Conservation (phyloP, 2,888 invertebrate genomes). For the Aethes cnicana region DNA sequence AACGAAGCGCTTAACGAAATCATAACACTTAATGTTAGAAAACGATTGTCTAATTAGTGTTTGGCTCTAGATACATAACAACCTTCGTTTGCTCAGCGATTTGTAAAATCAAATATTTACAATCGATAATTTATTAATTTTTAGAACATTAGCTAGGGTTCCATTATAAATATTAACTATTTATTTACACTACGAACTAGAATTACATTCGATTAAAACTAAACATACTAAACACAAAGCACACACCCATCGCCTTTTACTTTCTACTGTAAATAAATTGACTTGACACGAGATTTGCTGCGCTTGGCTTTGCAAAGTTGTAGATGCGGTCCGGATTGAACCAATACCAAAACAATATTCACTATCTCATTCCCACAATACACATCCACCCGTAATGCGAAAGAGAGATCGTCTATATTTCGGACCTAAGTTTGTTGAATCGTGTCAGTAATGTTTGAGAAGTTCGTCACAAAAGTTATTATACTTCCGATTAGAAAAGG, state of each 20-base stretch:
- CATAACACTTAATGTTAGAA: conserved; percentile 32
- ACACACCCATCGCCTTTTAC: conserved; percentile 74
- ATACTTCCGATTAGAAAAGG: conserved; percentile 1
- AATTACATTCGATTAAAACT: conserved; percentile 45
- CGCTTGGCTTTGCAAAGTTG: conserved; percentile 12
- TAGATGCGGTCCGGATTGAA: not conserved
- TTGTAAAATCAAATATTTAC: conserved; percentile 35
- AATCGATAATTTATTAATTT: conserved; percentile 25
- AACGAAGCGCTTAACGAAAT: conserved; percentile 25
- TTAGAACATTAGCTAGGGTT: conserved; percentile 18
- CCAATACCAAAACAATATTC: not conserved
- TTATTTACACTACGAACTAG: conserved; percentile 32
- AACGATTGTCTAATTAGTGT: conserved; percentile 26
- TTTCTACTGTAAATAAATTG: conserved; percentile 67
- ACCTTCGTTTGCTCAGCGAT: conserved; percentile 31
- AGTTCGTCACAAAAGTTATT: conserved; percentile 5
- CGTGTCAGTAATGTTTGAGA: conserved; percentile 4
- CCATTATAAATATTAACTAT: conserved; percentile 10
- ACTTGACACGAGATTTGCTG: conserved; percentile 35
- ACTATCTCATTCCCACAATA: not conserved
- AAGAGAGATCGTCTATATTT: conserved; percentile 1
- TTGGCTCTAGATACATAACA: conserved; percentile 33
- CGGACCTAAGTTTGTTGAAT: conserved; percentile 5
- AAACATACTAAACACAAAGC: conserved; percentile 54
- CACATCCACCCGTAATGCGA: not conserved